phyloP scores from a whole-genome alignment of 2,888 invertebrate genomes.

The Cantharis flavilabris region DNA sequence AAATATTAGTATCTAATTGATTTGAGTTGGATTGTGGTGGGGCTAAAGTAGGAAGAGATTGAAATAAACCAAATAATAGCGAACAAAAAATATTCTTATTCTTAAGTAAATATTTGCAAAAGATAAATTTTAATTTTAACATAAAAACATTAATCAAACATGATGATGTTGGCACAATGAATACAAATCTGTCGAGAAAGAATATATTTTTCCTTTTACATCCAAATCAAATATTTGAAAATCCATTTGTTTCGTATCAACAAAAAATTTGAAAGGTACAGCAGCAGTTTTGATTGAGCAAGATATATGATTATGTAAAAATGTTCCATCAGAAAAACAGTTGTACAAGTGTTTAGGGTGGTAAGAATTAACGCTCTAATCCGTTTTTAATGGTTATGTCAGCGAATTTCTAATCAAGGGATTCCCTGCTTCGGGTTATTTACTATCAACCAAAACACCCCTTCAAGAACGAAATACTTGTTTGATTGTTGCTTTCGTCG shows the following conservation, averaged over 20 bases:
- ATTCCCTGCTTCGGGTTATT: slow-evolving; percentile 32
- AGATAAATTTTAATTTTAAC: neutral
- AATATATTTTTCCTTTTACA: neutral
- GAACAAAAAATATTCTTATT: neutral
- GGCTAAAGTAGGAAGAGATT: neutral
- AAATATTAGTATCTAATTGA: no score
- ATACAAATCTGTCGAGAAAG: neutral
- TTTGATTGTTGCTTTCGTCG: slow-evolving; percentile 22
- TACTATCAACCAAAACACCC: slow-evolving; percentile 28
- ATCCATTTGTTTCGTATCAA: neutral
- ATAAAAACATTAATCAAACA: neutral
- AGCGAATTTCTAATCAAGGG: slow-evolving; percentile 45
- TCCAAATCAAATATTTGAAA: neutral
- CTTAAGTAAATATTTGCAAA: neutral
- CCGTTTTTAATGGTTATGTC: slow-evolving; percentile 43
- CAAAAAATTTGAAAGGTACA: neutral
- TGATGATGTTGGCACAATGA: neutral
- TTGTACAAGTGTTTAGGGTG: slow-evolving; percentile 27
- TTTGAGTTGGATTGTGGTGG: neutral
- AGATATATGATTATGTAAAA: neutral
- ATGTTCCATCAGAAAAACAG: slow-evolving; percentile 7
- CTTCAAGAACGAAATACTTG: slow-evolving; percentile 22
- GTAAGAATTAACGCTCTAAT: slow-evolving; percentile 42
- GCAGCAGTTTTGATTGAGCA: neutral
- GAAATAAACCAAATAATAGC: neutral